Percentiles rank a stretch among this genome's conserved stretches.
phyloP scores from a whole-genome alignment of 2,888 invertebrate genomes.

The Polylopha cassiicola region DNA sequence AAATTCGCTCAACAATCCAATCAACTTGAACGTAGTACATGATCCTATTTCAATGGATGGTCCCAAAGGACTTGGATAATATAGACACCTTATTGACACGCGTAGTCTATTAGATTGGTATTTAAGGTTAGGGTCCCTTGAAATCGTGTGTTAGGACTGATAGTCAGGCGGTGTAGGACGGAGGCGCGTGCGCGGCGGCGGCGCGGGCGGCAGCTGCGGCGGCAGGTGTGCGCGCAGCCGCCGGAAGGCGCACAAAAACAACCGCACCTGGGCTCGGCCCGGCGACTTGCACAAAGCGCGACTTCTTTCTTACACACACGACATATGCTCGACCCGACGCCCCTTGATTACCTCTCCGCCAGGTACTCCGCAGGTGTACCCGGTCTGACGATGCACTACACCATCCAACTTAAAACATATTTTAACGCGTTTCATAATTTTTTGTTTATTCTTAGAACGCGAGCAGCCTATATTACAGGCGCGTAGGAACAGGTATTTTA shows the following conservation, averaged over 20 bases:
- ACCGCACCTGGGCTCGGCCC: constrained; percentile 62
- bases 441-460: too few species aligned
- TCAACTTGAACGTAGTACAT: too few species aligned
- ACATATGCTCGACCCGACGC: constrained; percentile 48
- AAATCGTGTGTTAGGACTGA: constrained; percentile 1
- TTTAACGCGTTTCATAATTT: too few species aligned
- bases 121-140: background rate
- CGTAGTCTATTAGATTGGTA: too few species aligned
- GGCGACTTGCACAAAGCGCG: constrained; percentile 66
- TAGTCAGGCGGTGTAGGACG: constrained; percentile 23
- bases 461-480: too few species aligned
- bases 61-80: too few species aligned
- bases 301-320: constrained; percentile 36
- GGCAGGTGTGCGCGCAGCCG: constrained; percentile 72
- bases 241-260: constrained; percentile 70
- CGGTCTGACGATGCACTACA: too few species aligned
- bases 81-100: too few species aligned
- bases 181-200: constrained; percentile 35
- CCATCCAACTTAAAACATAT: too few species aligned
- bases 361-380: constrained; percentile 19
- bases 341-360: constrained; percentile 32
- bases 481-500: too few species aligned
- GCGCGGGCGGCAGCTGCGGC: constrained; percentile 62
- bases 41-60: too few species aligned
- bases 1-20: too few species aligned